A percentile compares a stretch with the other conserved stretches of the same genome.
phyloP scores from a whole-genome alignment of 92 coral and sea anemone species.

The Muricea muricata region DNA sequence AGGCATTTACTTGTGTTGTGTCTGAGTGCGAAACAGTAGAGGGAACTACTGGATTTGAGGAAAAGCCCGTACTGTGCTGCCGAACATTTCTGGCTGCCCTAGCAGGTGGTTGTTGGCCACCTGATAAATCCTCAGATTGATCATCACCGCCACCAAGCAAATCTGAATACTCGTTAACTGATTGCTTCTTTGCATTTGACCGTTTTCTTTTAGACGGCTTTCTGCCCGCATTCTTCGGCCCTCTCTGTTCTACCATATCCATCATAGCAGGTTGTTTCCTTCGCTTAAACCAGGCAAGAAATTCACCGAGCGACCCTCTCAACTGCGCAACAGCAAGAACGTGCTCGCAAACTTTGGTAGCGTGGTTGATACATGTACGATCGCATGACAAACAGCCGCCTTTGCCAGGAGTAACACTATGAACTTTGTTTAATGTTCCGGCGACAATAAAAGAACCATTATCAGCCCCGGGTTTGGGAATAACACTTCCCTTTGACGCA shows the following conservation, averaged over 20 bases:
- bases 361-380: slow-evolving; percentile 43
- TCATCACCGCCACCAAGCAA: not conserved
- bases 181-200: slow-evolving; percentile 1
- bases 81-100: too few relatives aligned
- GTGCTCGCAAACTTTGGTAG: slow-evolving; percentile 55
- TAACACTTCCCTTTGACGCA: slow-evolving; percentile 25
- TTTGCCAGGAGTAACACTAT: slow-evolving; percentile 28
- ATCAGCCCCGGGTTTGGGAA: slow-evolving; percentile 55
- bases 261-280: slow-evolving; percentile 14
- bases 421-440: slow-evolving; percentile 29
- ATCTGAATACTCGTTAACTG: slow-evolving; percentile 25
- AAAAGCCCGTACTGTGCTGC: too few relatives aligned
- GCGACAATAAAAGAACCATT: slow-evolving; percentile 60
- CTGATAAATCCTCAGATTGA: not conserved
- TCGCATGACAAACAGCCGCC: slow-evolving; percentile 58
- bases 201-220: slow-evolving; percentile 44
- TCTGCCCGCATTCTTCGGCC: slow-evolving; percentile 51
- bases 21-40: too few relatives aligned
- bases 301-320: slow-evolving; percentile 13
- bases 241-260: slow-evolving; percentile 34
- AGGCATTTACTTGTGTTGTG: too few relatives aligned
- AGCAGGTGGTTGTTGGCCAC: not conserved
- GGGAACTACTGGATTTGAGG: too few relatives aligned
- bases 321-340: slow-evolving; percentile 58
- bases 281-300: slow-evolving; percentile 44